Conservation (phyloP, 2,888 invertebrate genomes). For the Zygothrica quintamaculata region DNA sequence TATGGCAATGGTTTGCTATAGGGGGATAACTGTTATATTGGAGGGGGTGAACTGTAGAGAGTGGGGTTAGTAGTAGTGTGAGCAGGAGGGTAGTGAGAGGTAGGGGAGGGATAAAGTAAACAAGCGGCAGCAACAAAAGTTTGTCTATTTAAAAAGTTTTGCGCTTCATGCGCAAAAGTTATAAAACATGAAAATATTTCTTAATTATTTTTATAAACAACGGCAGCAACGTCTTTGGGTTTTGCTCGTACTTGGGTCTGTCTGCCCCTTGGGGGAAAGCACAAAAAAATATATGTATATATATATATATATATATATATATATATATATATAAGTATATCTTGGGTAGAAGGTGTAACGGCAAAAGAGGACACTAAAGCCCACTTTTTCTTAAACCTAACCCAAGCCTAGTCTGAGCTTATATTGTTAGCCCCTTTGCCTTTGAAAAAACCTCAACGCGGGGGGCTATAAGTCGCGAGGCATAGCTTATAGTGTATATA, state of each 20-base stretch:
- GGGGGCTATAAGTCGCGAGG: too few species aligned
- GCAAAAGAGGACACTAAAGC: too few species aligned
- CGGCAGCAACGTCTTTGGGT: constrained; percentile 44
- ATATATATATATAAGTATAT: too few species aligned
- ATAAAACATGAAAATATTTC: constrained; percentile 81
- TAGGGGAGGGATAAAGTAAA: constrained; percentile 50
- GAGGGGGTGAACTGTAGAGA: not conserved
- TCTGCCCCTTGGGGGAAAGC: constrained; percentile 3
- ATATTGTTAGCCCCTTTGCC: too few species aligned
- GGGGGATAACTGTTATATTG: not conserved
- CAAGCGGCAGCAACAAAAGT: constrained; percentile 74
- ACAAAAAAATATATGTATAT: too few species aligned
- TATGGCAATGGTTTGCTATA: constrained; percentile 15
- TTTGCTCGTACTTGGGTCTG: constrained; percentile 23
- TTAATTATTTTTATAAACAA: constrained; percentile 81
- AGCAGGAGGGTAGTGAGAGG: constrained; percentile 1
- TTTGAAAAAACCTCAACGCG: too few species aligned
- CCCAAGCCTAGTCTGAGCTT: constrained; percentile 34
- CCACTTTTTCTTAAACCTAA: too few species aligned
- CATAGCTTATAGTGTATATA: too few species aligned
- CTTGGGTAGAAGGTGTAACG: too few species aligned
- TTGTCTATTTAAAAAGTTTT: constrained; percentile 79
- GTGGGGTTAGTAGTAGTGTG: not conserved
- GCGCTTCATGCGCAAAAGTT: constrained; percentile 70
- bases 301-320: too few species aligned